These are phyloP conservation scores for Alligator sinensis DNA, from an alignment of 2,113 vertebrate genomes.

Conservation along the genomic window DNA sequence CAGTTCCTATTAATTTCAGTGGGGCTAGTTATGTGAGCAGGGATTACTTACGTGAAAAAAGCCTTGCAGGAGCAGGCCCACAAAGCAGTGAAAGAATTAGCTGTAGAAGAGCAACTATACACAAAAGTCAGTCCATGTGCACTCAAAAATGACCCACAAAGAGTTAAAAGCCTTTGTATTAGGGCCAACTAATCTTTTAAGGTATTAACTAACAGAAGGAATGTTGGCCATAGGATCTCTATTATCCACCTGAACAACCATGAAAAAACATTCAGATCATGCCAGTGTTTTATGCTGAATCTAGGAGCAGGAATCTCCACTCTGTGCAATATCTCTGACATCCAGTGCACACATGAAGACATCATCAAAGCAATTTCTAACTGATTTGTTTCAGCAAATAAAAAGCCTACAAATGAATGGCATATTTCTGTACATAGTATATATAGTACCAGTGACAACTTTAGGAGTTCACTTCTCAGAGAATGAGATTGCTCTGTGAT, in stretches of 20 bases:
- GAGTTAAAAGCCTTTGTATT: slow-evolving; percentile 65
- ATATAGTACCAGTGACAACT: not conserved
- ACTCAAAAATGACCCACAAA: slow-evolving; percentile 42
- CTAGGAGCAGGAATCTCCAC: slow-evolving; percentile 58
- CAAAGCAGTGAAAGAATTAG: not conserved
- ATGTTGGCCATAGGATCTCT: slow-evolving; percentile 73
- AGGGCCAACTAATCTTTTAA: slow-evolving; percentile 71
- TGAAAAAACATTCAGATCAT: slow-evolving; percentile 74
- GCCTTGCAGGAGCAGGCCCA: not conserved
- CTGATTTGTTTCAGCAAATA: slow-evolving; percentile 62
- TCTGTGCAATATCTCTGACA: slow-evolving; percentile 47
- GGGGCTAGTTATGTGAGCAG: not conserved
- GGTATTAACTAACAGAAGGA: slow-evolving; percentile 75
- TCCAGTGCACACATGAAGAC: slow-evolving; percentile 65
- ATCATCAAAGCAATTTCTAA: slow-evolving; percentile 71
- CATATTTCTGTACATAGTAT: slow-evolving; percentile 43
- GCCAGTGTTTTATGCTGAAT: slow-evolving; percentile 68
- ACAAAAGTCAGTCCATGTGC: not conserved
- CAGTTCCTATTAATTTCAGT: not conserved
- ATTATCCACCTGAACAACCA: slow-evolving; percentile 79
- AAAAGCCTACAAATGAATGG: slow-evolving; percentile 24
- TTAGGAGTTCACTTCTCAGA: slow-evolving; percentile 1
- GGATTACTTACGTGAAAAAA: not conserved
- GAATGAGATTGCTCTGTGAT: not conserved
- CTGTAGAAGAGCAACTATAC: not conserved